Base-by-base conservation (phyloP, 92 coral and sea anemone species). In the Heliopora coerulea region DNA sequence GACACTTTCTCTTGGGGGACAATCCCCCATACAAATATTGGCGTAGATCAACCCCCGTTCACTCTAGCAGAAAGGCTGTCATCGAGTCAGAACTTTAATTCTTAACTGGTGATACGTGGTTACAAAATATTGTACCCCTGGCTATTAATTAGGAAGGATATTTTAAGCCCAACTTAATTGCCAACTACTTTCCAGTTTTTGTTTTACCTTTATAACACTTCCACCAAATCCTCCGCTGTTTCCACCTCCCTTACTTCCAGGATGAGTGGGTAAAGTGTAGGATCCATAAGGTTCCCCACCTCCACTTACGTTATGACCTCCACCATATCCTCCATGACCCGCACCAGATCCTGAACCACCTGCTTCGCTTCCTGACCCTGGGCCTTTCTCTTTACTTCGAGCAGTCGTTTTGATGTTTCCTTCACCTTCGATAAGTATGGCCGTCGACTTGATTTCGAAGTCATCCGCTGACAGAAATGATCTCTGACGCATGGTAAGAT, bases 321-420 rank as follows among this genome's bases (percentile, higher is more conserved):
- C 97, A 8, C 97, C 97, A 50, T 81, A 83, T 48, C 97, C 97
- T 11, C 97, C 97, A 50, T 91, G 97, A 35, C 96, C 96, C 19
- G 84, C 97, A 19, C 97, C 97, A 46, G 96, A 89, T n/a, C 97
- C 97, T 0, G 68, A 78, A 35, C 85, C 81, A 37, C 62, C 40
- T 18, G 54, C 0, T 46, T 25, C 59, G 18, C 42, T 48, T 10
- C 97, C 97, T 6, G 89, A 83, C 3, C 86, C 89, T 4, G n/a
- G 92, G 24, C 93, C 97, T 25, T 68, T 32, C 19, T 69, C 68
- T 3, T 90, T 85, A n/a, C 91, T 89, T 54, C 83, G 88, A 24
- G 62, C 86, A 7, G 96, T 85, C 42, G 96, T 80, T 28, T 72
- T 80, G 3, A 92, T 70, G 23, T 56, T 66, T 34, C 91, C 84